A percentile compares a stretch with the other conserved stretches of the same genome.
These are phyloP conservation scores for Hypothenemus hampei DNA, from an alignment of 1,140 invertebrate species.

Conservation along the genomic window DNA sequence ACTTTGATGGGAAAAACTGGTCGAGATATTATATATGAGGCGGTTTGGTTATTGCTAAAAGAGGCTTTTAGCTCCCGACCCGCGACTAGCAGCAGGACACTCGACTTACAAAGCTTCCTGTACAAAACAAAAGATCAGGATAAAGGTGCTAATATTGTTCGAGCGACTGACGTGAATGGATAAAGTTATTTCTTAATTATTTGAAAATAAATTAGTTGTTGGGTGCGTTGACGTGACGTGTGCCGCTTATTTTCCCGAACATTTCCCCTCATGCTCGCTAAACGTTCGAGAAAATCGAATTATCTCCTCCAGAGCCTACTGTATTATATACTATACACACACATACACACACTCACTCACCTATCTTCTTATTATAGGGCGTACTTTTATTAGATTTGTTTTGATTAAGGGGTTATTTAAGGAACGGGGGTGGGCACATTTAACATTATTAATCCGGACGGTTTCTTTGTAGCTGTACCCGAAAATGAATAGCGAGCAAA, in stretches of 20 bases:
- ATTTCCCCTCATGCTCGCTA: too few relatives aligned
- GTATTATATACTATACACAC: too few relatives aligned
- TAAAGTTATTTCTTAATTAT: constrained; percentile 19
- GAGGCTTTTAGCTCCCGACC: constrained; percentile 5
- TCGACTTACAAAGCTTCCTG: constrained; percentile 11
- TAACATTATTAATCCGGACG: constrained; percentile 26
- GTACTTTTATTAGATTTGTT: constrained; percentile 26
- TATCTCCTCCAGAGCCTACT: constrained; percentile 1
- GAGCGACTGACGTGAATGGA: too few relatives aligned
- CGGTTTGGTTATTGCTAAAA: too few relatives aligned
- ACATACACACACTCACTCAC: background rate
- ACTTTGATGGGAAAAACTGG: too few relatives aligned
- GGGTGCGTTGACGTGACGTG: background rate
- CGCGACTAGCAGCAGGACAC: background rate
- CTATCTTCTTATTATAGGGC: constrained; percentile 22
- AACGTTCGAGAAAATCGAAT: constrained; percentile 11
- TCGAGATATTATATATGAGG: too few relatives aligned
- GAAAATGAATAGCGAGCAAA: constrained; percentile 21
- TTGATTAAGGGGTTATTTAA: constrained; percentile 22
- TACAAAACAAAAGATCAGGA: constrained; percentile 14
- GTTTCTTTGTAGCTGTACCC: constrained; percentile 19
- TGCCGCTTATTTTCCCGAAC: too few relatives aligned
- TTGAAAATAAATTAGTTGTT: background rate
- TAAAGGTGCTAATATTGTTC: constrained; percentile 16
- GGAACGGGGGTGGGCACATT: constrained; percentile 17